Conservation (phyloP, 2,113 vertebrate species). For the Sinocyclocheilus rhinocerous region DNA sequence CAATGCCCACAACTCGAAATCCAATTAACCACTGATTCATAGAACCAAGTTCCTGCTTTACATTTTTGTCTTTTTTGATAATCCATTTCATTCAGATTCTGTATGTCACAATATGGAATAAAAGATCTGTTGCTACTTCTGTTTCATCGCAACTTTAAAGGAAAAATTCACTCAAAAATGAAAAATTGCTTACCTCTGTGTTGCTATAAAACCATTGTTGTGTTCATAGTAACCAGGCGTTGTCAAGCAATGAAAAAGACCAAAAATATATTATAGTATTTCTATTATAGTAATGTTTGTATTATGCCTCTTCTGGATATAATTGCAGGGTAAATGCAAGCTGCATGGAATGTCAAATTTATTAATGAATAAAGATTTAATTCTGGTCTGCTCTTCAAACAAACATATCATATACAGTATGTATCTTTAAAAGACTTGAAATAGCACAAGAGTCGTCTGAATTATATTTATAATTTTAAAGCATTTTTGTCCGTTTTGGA, state of each 20-base stretch:
- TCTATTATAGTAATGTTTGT: neutral
- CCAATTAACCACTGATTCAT: neutral
- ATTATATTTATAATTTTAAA: neutral
- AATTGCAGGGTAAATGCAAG: neutral
- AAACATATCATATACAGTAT: neutral
- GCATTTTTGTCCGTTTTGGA: neutral
- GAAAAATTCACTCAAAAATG: neutral
- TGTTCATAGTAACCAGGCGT: neutral
- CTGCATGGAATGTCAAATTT: neutral
- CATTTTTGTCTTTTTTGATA: neutral
- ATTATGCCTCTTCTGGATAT: neutral
- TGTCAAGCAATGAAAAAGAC: neutral
- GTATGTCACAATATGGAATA: neutral
- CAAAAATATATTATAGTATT: neutral
- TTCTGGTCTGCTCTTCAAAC: neutral
- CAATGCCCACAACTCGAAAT: neutral
- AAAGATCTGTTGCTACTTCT: neutral
- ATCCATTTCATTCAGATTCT: neutral
- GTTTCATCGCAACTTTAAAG: neutral
- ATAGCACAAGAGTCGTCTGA: neutral
- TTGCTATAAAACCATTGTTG: neutral
- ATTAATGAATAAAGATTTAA: neutral
- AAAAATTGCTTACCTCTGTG: neutral
- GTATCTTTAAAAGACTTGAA: neutral
- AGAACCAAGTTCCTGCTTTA: neutral